phyloP scores from a whole-genome alignment of 1,140 invertebrate species.

The Saccostrea echinata region DNA sequence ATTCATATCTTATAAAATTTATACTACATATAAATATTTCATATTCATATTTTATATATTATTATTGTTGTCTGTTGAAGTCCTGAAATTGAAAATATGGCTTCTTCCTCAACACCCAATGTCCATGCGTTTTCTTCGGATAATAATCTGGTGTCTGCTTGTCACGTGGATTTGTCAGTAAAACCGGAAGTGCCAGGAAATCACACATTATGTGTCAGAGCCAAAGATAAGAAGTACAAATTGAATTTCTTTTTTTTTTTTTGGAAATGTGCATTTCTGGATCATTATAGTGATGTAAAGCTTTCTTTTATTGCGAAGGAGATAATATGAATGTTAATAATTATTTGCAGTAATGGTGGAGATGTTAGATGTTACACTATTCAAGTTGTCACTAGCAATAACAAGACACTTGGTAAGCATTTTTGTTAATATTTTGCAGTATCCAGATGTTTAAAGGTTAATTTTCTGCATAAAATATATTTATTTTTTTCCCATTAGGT shows the following conservation, averaged over 20 bases:
- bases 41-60: neutral
- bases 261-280: no score
- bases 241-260: neutral
- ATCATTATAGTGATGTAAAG: no score
- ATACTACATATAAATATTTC: no score
- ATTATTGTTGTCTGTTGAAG: neutral
- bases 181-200: constrained; percentile 6
- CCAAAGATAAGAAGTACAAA: neutral
- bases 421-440: neutral
- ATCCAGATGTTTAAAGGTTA: neutral
- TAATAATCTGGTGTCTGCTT: neutral
- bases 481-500: neutral
- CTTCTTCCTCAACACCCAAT: neutral
- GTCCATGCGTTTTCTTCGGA: neutral
- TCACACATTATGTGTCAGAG: constrained; percentile 10
- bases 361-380: neutral
- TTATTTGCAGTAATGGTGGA: neutral
- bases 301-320: no score
- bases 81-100: neutral
- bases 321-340: no score
- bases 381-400: neutral
- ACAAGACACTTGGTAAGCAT: constrained; percentile 23
- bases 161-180: neutral
- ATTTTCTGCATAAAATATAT: neutral
- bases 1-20: neutral